Base-by-base conservation (phyloP, 2,797 vertebrate genomes). In the Sibirionetta formosa region DNA sequence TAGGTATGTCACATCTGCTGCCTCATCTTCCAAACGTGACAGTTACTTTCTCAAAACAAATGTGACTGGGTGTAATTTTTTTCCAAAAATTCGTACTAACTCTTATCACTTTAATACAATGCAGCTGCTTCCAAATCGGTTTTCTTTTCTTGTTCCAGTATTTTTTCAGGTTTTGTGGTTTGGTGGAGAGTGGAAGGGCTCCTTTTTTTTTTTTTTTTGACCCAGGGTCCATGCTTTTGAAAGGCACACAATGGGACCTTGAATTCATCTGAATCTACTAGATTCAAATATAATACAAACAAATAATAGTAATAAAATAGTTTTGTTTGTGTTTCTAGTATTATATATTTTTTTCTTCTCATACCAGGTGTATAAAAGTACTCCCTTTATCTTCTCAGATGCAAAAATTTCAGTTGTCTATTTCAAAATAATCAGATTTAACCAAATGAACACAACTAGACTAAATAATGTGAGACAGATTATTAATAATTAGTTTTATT, bases 371-470 rank as follows among this genome's bases (percentile, higher is more conserved):
- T 76, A 27, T 58, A 36, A 94, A 63, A 81, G 73, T 58, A 5
- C 1, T 82, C 9, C 4, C 88, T 94, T 71, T 81, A 50, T 77
- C 8, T 51, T 26, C 63, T 68, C 27, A 66, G 24, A 53, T 80
- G 22, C n/a, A 82, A 89, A 92, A 80, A 44, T 13, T 65, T 3
- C 38, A 69, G n/a, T 38, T 87, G 14, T 2, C 4, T 19, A 44
- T 93, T 88, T 84, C 75, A 77, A 85, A 95, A 80, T 66, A 61
- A 82, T 51, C 29, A 63, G 14, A 58, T 77, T 81, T 54, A 79
- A 15, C 8, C 9, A 75, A 85, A 80, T 12, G 4, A 11, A 82
- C 31, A 91, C 33, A 27, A 53, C 20, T 91, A 44, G 33, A 91
- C 31, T 64, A 94, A 88, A 76, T 44, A 85, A 82, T 22, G 9